A percentile compares a stretch with the other conserved stretches of the same genome.
Conservation (phyloP, 2,113 vertebrate species). For the Mustelus asterias region DNA sequence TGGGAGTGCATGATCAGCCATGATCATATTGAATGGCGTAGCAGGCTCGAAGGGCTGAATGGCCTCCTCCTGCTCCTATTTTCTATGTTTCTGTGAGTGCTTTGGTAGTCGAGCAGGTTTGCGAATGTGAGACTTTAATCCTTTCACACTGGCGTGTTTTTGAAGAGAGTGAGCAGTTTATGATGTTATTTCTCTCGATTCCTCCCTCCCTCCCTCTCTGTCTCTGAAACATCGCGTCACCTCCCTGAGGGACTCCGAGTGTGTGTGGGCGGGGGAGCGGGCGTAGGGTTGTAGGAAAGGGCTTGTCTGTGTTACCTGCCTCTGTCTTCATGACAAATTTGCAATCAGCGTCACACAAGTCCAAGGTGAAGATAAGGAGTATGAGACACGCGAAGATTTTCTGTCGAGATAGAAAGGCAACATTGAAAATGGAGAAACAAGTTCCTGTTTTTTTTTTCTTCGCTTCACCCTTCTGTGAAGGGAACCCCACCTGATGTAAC, state of each 20-base stretch:
- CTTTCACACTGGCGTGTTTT: too few relatives aligned
- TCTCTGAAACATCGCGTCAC: too few relatives aligned
- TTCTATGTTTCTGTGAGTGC: too few relatives aligned
- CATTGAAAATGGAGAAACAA: too few relatives aligned
- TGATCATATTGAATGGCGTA: too few relatives aligned
- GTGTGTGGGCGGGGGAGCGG: too few relatives aligned
- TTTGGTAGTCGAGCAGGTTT: too few relatives aligned
- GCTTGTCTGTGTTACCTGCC: neutral
- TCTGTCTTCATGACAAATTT: conserved; percentile 7
- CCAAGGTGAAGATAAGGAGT: neutral
- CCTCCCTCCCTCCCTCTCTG: neutral
- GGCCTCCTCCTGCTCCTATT: too few relatives aligned
- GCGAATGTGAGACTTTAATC: too few relatives aligned
- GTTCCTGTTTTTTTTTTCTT: neutral
- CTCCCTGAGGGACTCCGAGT: neutral
- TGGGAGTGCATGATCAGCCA: too few relatives aligned
- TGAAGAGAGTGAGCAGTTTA: neutral
- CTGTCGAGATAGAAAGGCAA: neutral
- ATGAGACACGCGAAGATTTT: neutral
- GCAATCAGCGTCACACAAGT: neutral
- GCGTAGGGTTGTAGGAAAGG: neutral
- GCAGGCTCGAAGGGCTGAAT: too few relatives aligned
- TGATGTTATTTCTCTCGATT: neutral
- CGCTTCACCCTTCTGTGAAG: neutral
- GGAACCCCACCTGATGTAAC: neutral